Evolutionary conservation across 2,113 vertebrate species (phyloP), one percentile per base, ranked within the genome.

Genomic region (Triplophysa siluroides): DNA sequence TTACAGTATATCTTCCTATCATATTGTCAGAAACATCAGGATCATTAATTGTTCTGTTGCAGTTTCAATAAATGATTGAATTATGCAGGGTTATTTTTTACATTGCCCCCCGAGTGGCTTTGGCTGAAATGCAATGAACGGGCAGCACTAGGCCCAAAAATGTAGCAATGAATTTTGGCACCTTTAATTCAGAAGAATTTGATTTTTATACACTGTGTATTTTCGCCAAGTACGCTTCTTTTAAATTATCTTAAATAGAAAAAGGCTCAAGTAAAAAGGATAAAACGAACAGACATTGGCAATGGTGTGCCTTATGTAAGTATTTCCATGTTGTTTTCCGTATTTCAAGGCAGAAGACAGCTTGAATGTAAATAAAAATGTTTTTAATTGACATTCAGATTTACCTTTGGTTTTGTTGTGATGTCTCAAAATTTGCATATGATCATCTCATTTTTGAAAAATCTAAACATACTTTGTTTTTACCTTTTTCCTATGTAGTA

Each of bases 351-450:
- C 84, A 79, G 85, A 90, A 85, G 90, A 92, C 91, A 91, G 91
- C 89, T 91, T 93, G 92, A 93, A 92, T 92, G 90, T 92, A 92
- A 87, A 87, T 76, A 81, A 78, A 63, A 83, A 81, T 70, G 19
- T 23, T 61, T 50, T 66, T 64, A 52, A 79, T 73, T 65, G 60
- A 29, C 77, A 82, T 79, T 69, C 78, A 78, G 69, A 76, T 78
- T 80, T 62, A 76, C 33, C 16, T 88, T 83, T 86, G 78, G 87
- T 87, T 90, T 73, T 86, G 73, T 85, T 64, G 79, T 63, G 85
- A 87, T 88, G 85, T 90, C 86, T 84, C 84, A 41, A 85, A 88
- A 89, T 92, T 89, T 91, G 87, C 84, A 43, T 84, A 71, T 89
- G 74, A 80, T 81, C 78, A 76, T 81, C 52, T 80, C 56, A 45